A percentile compares a stretch with the other conserved stretches of the same genome.
Conservation (phyloP, 2,113 vertebrate genomes). For the Muntiacus reevesi region DNA sequence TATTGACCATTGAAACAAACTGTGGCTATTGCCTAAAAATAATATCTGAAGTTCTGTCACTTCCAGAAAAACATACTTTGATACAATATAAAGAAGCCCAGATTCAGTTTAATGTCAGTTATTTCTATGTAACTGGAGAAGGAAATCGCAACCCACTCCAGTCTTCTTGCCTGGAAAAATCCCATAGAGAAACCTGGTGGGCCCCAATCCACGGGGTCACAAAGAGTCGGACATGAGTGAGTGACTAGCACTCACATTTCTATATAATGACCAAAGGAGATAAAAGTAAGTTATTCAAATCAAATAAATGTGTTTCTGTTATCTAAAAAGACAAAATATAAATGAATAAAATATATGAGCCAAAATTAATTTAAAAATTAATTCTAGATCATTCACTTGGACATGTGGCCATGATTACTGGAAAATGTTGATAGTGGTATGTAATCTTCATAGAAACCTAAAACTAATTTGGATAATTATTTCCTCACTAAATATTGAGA, state of each 20-base stretch:
- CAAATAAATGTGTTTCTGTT: not conserved
- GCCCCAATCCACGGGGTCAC: not conserved
- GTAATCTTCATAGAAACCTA: not conserved
- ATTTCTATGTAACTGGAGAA: not conserved
- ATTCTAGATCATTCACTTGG: not conserved
- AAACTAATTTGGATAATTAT: not conserved
- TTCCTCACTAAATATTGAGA: not conserved
- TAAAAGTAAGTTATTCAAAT: not conserved
- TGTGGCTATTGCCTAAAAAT: not conserved
- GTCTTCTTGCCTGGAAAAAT: not conserved
- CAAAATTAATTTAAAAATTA: not conserved
- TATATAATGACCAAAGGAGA: not conserved
- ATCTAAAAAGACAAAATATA: not conserved
- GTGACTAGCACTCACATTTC: not conserved
- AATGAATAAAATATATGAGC: not conserved
- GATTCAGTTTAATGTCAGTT: not conserved
- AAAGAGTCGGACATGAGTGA: accelerated
- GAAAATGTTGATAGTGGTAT: not conserved
- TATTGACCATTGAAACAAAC: not conserved
- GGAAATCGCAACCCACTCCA: not conserved
- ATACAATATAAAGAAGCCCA: not conserved
- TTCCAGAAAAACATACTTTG: not conserved
- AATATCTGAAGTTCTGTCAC: not conserved
- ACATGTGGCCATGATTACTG: not conserved
- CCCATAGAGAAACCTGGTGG: not conserved